Evolutionary conservation across 2,797 vertebrate species (phyloP).

Genomic region (Urocyon cinereoargenteus): DNA sequence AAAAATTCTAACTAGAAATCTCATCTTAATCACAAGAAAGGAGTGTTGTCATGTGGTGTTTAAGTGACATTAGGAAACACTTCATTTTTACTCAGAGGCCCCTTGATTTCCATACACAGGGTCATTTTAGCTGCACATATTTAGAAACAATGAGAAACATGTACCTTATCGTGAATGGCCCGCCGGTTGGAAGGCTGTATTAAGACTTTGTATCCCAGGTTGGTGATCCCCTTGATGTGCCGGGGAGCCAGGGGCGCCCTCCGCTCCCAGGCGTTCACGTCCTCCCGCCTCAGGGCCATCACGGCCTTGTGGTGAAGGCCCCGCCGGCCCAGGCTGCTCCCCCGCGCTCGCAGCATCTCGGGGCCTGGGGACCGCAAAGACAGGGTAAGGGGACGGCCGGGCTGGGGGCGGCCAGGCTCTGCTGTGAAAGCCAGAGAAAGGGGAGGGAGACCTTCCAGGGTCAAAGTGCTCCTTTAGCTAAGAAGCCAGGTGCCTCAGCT

Average conservation of each 20-base stretch:
- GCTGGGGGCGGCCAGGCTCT: no score
- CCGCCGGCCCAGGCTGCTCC: slow-evolving; percentile 80
- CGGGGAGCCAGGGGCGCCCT: slow-evolving; percentile 96
- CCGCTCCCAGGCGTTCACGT: slow-evolving; percentile 97
- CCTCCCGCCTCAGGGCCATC: slow-evolving; percentile 96
- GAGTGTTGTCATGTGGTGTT: neutral
- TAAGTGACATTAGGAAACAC: neutral
- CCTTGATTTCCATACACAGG: neutral
- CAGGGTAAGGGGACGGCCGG: neutral
- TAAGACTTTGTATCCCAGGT: slow-evolving; percentile 95
- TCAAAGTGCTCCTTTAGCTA: no score
- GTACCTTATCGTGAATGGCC: slow-evolving; percentile 96
- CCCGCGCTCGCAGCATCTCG: slow-evolving; percentile 91
- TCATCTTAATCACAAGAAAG: neutral
- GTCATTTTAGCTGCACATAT: neutral
- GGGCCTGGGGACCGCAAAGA: slow-evolving; percentile 83
- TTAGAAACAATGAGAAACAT: neutral
- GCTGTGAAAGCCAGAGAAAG: no score
- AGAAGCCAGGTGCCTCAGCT: no score
- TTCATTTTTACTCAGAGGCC: neutral
- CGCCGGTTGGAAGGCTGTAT: slow-evolving; percentile 97
- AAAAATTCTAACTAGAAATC: neutral
- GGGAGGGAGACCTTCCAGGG: no score
- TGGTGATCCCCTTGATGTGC: slow-evolving; percentile 94
- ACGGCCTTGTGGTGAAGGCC: slow-evolving; percentile 88